These are phyloP conservation scores for Smittia aterrima DNA, from an alignment of 2,888 invertebrate genomes.

Conservation along the genomic window DNA sequence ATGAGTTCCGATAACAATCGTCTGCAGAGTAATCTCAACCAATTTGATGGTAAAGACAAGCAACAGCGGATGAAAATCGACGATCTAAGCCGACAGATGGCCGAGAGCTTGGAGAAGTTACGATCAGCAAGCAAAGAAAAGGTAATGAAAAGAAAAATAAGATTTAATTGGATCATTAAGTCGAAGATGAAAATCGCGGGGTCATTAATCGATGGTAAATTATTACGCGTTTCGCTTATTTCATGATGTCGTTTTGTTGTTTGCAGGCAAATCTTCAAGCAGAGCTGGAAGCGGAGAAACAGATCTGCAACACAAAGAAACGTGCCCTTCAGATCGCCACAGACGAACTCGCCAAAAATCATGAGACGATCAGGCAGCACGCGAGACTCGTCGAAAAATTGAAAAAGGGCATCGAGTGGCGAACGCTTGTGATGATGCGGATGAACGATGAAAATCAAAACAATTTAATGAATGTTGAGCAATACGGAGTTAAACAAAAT, in stretches of 20 bases:
- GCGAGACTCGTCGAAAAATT: constrained; percentile 48
- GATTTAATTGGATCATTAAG: constrained; percentile 15
- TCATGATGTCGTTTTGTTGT: constrained; percentile 16
- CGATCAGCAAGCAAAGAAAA: constrained; percentile 38
- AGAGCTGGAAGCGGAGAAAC: constrained; percentile 52
- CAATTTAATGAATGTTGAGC: neutral
- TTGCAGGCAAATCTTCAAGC: constrained; percentile 50
- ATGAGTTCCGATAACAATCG: constrained; percentile 37
- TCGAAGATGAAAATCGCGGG: neutral
- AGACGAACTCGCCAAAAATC: constrained; percentile 53
- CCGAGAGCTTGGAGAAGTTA: constrained; percentile 29
- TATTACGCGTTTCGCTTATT: neutral
- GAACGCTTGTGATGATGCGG: constrained; percentile 48
- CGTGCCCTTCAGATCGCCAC: constrained; percentile 52
- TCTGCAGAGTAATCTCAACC: constrained; percentile 35
- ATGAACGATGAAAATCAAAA: constrained; percentile 17
- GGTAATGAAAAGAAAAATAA: constrained; percentile 30
- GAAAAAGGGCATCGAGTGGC: constrained; percentile 50
- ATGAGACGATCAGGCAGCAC: constrained; percentile 52
- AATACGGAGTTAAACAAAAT: constrained; percentile 6
- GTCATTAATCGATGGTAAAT: constrained; percentile 10
- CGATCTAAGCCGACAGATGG: constrained; percentile 28
- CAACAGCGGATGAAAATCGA: constrained; percentile 33
- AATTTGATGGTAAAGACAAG: constrained; percentile 30
- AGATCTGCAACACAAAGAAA: constrained; percentile 51